Conservation (phyloP, 2,888 invertebrate genomes). For the Drosophila suboccidentalis region DNA sequence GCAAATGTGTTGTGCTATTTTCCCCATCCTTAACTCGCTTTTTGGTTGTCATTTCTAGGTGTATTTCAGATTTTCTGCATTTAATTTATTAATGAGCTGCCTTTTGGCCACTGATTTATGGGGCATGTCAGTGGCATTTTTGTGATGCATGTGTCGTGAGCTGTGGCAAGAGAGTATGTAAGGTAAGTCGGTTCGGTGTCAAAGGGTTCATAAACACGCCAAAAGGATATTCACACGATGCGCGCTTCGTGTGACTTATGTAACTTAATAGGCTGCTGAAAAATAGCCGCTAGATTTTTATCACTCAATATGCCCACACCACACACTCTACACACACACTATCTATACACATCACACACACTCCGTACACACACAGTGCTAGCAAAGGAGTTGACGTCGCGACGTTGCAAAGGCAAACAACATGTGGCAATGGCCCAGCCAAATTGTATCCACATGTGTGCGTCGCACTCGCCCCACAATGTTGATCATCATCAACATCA, state of each 20-base stretch:
- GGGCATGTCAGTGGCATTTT: conserved; percentile 53
- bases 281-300: conserved; percentile 73
- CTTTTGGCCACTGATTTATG: conserved; percentile 68
- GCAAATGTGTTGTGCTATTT: background rate
- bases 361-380: conserved; percentile 1
- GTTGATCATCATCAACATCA: conserved; percentile 54
- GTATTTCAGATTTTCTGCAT: conserved; percentile 60
- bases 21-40: background rate
- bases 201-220: conserved; percentile 77
- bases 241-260: conserved; percentile 64
- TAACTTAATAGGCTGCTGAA: conserved; percentile 78
- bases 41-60: conserved; percentile 34
- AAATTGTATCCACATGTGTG: conserved; percentile 80
- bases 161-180: conserved; percentile 13
- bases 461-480: conserved; percentile 53
- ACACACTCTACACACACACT: conserved; percentile 25
- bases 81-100: conserved; percentile 74
- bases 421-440: conserved; percentile 77
- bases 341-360: conserved; percentile 1
- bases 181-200: conserved; percentile 38
- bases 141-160: conserved; percentile 53
- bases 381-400: conserved; percentile 56
- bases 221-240: conserved; percentile 76
- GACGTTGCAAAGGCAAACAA: conserved; percentile 59
- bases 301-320: conserved; percentile 53